phyloP scores from a whole-genome alignment of 2,113 vertebrate genomes.

The Brevimyrus niger region DNA sequence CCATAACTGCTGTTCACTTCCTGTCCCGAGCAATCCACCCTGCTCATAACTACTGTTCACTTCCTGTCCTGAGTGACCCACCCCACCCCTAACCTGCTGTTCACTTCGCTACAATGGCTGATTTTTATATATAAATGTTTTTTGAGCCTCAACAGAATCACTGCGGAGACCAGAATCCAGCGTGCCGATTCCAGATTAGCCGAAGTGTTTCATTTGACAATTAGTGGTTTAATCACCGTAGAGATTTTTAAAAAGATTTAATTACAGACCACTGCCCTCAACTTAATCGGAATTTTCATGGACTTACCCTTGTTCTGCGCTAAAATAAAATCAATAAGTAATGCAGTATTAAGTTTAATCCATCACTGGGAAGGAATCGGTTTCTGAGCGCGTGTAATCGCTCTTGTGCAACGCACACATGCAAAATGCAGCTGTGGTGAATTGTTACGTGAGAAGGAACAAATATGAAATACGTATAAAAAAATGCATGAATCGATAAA shows the following conservation, averaged over 20 bases:
- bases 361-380: neutral
- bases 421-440: neutral
- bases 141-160: neutral
- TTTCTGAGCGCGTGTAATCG: neutral
- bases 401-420: neutral
- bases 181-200: neutral
- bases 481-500: neutral
- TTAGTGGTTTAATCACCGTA: neutral
- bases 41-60: neutral
- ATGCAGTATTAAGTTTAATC: neutral
- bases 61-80: neutral
- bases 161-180: neutral
- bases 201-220: neutral
- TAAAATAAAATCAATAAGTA: neutral
- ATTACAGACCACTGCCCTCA: neutral
- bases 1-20: neutral
- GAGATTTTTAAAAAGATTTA: neutral
- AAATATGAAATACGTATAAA: neutral
- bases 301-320: neutral
- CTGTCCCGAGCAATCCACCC: no score
- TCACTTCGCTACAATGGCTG: neutral
- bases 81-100: neutral
- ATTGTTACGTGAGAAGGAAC: neutral
- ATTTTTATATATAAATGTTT: neutral
- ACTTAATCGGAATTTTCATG: neutral